Evolutionary conservation across 2,888 invertebrate species (phyloP), one percentile per base, ranked within the genome.

Genomic region (Abscondita cerata): DNA sequence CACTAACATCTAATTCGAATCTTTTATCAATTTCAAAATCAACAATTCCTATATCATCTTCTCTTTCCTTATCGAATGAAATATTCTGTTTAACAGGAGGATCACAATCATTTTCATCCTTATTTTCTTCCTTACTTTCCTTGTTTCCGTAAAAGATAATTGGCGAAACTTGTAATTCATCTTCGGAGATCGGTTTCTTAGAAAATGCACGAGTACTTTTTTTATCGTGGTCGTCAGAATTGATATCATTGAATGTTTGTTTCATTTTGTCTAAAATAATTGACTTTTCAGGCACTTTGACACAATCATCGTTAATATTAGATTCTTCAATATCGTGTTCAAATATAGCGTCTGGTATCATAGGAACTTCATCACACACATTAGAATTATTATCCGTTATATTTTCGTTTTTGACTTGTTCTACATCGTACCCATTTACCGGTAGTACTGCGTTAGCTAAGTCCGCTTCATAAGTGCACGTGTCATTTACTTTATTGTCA

Each of bases 191-290:
- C 8, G 52, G 41, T 52, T 67, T 67, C 48, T 66, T 70, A n/a
- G 53, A 40, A 15, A 70, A 67, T 8, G 72, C 72, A 6, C 71
- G 62, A 2, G 72, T 72, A 36, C 69, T 64, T 16, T 64, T 64
- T 61, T 68, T 68, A 33, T 68, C 68, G 58, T 61, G 65, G 11
- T 61, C 66, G n/a, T 70, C 70, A 18, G 55, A 62, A 36, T 59
- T 65, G n/a, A 68, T 66, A 56, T 80, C 78, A 65, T 80, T 81
- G 62, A 81, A 85, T 74, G 82, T 83, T 80, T 85, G 83, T 72
- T 84, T 86, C 86, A 86, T 86, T 80, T 85, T 86, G 78, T 84
- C 80, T 74, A 84, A 77, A 72, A 84, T 80, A 62, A 78, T 70
- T 40, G 76, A 73, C 81, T 85, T 86, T 76, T 85, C 85, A 73